These are phyloP conservation scores for Hestina assimilis DNA, from an alignment of 1,140 invertebrate genomes.

Conservation along the genomic window DNA sequence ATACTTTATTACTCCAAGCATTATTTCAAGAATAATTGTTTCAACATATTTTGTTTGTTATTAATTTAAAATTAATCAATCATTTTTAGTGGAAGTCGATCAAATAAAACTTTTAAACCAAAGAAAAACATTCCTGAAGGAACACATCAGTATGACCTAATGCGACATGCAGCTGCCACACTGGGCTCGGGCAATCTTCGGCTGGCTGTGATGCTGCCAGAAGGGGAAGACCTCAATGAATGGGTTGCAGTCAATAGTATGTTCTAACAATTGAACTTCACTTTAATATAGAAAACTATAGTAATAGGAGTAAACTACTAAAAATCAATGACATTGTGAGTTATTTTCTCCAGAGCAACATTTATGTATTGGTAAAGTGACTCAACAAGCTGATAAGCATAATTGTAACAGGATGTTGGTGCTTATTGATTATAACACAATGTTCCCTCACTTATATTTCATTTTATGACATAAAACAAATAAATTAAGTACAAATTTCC, in stretches of 20 bases:
- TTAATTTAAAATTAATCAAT: neutral
- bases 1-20: neutral
- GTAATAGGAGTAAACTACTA: too few species aligned
- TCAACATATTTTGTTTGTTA: neutral
- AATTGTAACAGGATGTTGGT: too few species aligned
- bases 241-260: slow-evolving; percentile 99
- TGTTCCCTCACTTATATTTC: too few species aligned
- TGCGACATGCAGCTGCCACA: slow-evolving; percentile 99
- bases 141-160: slow-evolving; percentile 98
- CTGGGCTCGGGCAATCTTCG: slow-evolving; percentile 98
- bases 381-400: too few species aligned
- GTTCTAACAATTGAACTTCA: slow-evolving; percentile 38
- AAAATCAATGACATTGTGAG: neutral
- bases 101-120: slow-evolving; percentile 98
- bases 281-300: neutral
- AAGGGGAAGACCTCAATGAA: slow-evolving; percentile 99
- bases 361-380: too few species aligned
- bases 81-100: slow-evolving; percentile 86
- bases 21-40: neutral
- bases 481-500: too few species aligned
- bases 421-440: too few species aligned
- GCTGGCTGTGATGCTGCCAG: slow-evolving; percentile 96
- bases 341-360: too few species aligned
- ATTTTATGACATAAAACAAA: too few species aligned
- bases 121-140: slow-evolving; percentile 99